Conservation (phyloP, 2,113 vertebrate species). For the Datnioides undecimradiatus region DNA sequence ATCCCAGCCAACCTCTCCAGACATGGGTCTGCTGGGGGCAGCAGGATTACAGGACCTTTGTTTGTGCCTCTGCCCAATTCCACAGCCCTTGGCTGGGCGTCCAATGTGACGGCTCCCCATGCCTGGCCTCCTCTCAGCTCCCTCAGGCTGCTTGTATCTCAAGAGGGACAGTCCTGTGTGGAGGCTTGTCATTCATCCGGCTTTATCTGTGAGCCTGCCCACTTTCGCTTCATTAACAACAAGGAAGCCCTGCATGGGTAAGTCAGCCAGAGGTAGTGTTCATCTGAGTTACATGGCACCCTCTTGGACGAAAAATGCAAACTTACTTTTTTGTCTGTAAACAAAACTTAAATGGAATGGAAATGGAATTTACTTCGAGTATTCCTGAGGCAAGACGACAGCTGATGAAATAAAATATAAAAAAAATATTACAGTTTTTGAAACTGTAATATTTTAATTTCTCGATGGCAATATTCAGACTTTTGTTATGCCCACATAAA, state of each 20-base stretch:
- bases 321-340: not conserved
- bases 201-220: slow-evolving; percentile 93
- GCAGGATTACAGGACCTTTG: slow-evolving; percentile 62
- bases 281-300: not conserved
- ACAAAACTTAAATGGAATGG: not conserved
- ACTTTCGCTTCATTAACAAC: slow-evolving; percentile 95
- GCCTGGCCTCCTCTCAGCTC: slow-evolving; percentile 91
- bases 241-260: slow-evolving; percentile 91
- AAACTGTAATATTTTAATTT: not conserved
- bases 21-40: slow-evolving; percentile 72
- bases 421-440: too few species aligned
- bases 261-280: slow-evolving; percentile 27
- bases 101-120: slow-evolving; percentile 69
- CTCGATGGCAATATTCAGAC: not conserved
- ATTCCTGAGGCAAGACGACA: not conserved
- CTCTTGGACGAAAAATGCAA: not conserved
- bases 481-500: not conserved
- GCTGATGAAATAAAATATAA: too few species aligned
- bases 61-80: slow-evolving; percentile 87
- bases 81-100: slow-evolving; percentile 88
- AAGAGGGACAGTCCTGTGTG: slow-evolving; percentile 88
- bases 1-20: slow-evolving; percentile 79
- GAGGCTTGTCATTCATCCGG: slow-evolving; percentile 86
- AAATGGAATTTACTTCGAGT: too few species aligned
- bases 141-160: slow-evolving; percentile 88